phyloP scores from a whole-genome alignment of 2,888 invertebrate genomes.

The Nemotelus nigrinus region DNA sequence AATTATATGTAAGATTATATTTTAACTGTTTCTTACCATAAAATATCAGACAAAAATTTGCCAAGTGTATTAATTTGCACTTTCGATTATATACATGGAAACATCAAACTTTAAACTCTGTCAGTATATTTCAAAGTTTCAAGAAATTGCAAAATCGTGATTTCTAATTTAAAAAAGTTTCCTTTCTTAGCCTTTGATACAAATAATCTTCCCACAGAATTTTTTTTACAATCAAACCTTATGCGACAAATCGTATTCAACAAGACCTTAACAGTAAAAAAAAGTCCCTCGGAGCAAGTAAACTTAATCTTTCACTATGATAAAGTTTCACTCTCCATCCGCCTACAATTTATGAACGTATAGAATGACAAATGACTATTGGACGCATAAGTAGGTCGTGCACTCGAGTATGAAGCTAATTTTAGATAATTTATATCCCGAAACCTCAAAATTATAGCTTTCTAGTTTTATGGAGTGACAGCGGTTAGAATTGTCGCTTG shows the following conservation, averaged over 20 bases:
- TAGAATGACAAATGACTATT: slow-evolving; percentile 30
- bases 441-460: slow-evolving; percentile 30
- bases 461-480: slow-evolving; percentile 12
- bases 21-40: too few relatives aligned
- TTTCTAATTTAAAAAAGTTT: too few relatives aligned
- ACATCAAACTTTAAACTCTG: too few relatives aligned
- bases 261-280: neutral
- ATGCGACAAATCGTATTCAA: slow-evolving; percentile 7
- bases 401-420: slow-evolving; percentile 24
- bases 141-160: too few relatives aligned
- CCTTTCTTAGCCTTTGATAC: too few relatives aligned
- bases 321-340: slow-evolving; percentile 18
- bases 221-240: neutral
- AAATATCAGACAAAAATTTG: too few relatives aligned
- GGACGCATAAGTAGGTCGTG: slow-evolving; percentile 37
- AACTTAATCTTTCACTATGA: slow-evolving; percentile 25
- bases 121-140: too few relatives aligned
- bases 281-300: neutral
- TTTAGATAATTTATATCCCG: slow-evolving; percentile 39
- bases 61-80: too few relatives aligned
- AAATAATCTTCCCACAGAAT: too few relatives aligned
- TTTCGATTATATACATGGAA: too few relatives aligned
- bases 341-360: slow-evolving; percentile 13
- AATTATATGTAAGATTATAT: too few relatives aligned
- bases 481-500: slow-evolving; percentile 8